phyloP scores from a whole-genome alignment of 2,888 invertebrate species.

The Spicauda simplicius region DNA sequence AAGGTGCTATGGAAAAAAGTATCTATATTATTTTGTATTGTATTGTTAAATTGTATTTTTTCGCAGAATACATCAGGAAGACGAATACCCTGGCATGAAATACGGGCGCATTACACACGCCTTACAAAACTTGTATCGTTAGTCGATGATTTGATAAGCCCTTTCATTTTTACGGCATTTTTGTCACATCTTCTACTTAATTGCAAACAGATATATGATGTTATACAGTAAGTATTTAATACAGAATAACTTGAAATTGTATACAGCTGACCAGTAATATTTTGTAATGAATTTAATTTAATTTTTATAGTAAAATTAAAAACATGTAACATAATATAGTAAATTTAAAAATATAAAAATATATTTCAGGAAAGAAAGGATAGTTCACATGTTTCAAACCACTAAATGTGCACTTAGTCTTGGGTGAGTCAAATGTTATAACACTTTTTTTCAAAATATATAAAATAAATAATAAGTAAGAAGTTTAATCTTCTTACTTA shows the following conservation, averaged over 20 bases:
- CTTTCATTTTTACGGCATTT: slow-evolving; percentile 85
- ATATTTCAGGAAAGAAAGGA: too few relatives aligned
- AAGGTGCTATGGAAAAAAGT: too few relatives aligned
- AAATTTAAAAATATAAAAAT: too few relatives aligned
- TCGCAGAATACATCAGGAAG: slow-evolving; percentile 32
- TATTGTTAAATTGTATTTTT: too few relatives aligned
- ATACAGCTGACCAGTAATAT: not conserved
- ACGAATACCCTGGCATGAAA: slow-evolving; percentile 76
- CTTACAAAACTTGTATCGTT: slow-evolving; percentile 79
- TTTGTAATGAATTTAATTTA: too few relatives aligned
- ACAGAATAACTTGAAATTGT: not conserved
- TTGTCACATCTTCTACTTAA: slow-evolving; percentile 86
- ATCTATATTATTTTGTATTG: not conserved
- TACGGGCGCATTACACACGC: slow-evolving; percentile 85
- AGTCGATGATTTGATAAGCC: slow-evolving; percentile 83
- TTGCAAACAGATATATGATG: slow-evolving; percentile 86
- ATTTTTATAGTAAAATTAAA: too few relatives aligned
- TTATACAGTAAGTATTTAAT: slow-evolving; percentile 77
- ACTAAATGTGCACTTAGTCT: too few relatives aligned
- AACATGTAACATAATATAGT: not conserved
- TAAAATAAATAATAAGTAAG: too few relatives aligned
- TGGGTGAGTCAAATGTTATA: too few relatives aligned
- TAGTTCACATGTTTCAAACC: too few relatives aligned
- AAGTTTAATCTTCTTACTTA: too few relatives aligned
- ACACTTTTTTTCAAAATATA: too few relatives aligned